These are phyloP conservation scores for Disparrhopalites patrizii DNA, from an alignment of 2,888 invertebrate genomes.

Conservation along the genomic window DNA sequence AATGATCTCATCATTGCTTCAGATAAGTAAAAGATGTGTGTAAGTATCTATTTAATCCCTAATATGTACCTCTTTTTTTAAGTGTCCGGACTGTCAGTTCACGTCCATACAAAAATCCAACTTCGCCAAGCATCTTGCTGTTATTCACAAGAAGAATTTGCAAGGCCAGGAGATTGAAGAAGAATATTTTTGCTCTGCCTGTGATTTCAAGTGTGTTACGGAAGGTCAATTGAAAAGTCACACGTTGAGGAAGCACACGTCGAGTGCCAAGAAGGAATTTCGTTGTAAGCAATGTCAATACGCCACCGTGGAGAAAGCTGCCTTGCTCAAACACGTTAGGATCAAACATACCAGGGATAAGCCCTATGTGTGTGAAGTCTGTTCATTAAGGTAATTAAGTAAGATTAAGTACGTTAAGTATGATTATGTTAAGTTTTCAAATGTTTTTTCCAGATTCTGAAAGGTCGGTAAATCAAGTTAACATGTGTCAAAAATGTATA, in stretches of 20 bases:
- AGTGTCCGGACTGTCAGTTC: constrained; percentile 47
- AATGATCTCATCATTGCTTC: too few species aligned
- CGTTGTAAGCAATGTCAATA: constrained; percentile 49
- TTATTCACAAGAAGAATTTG: constrained; percentile 46
- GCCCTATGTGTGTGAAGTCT: constrained; percentile 47
- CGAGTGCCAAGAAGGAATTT: constrained; percentile 29
- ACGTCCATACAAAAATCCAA: constrained; percentile 48
- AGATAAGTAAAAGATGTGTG: too few species aligned
- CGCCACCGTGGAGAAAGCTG: constrained; percentile 48
- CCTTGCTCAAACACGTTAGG: constrained; percentile 48
- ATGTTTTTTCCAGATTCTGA: too few species aligned
- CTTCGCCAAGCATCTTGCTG: constrained; percentile 48
- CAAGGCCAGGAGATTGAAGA: constrained; percentile 44
- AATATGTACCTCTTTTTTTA: too few species aligned
- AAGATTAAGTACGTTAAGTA: too few species aligned
- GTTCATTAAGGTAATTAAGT: constrained; percentile 46
- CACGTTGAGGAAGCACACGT: constrained; percentile 42
- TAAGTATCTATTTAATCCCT: too few species aligned
- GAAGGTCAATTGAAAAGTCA: constrained; percentile 49
- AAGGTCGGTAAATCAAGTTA: too few species aligned
- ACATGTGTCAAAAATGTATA: too few species aligned
- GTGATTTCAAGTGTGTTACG: constrained; percentile 46
- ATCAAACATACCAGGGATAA: constrained; percentile 48
- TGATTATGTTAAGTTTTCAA: too few species aligned
- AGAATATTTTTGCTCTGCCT: constrained; percentile 38